phyloP scores from a whole-genome alignment of 2,888 invertebrate species.

The Cremastinae sp. region DNA sequence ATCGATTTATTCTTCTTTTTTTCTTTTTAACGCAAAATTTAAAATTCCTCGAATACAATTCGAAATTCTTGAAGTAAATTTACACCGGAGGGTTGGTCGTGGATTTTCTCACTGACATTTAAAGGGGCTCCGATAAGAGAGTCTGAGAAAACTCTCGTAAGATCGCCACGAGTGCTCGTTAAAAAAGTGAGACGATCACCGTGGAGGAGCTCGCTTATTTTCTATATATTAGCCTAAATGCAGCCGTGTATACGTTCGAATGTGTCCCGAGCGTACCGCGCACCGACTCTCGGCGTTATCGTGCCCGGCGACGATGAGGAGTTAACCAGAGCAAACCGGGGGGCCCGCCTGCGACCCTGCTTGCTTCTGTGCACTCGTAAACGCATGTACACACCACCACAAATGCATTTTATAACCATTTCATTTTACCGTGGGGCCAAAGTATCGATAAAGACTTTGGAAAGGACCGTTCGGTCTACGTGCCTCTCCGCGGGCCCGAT shows the following conservation, averaged over 20 bases:
- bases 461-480: too few species aligned
- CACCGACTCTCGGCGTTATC: slow-evolving; percentile 58
- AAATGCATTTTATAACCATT: slow-evolving; percentile 5
- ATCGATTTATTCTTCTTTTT: too few species aligned
- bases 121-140: slow-evolving; percentile 41
- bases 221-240: slow-evolving; percentile 27
- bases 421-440: slow-evolving; percentile 12
- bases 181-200: slow-evolving; percentile 47
- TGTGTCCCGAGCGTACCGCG: slow-evolving; percentile 33
- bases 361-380: slow-evolving; percentile 24
- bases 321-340: slow-evolving; percentile 26
- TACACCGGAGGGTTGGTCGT: too few species aligned
- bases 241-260: background rate
- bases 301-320: slow-evolving; percentile 41
- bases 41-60: too few species aligned
- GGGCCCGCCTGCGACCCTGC: slow-evolving; percentile 21
- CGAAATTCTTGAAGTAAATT: too few species aligned
- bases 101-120: background rate
- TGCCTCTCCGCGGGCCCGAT: too few species aligned
- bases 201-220: slow-evolving; percentile 42
- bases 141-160: slow-evolving; percentile 34
- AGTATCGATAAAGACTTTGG: background rate
- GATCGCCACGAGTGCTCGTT: slow-evolving; percentile 56
- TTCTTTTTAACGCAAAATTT: too few species aligned
- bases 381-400: slow-evolving; percentile 11